Conservation (phyloP, 23 tunicate species). For the Styela clava region DNA sequence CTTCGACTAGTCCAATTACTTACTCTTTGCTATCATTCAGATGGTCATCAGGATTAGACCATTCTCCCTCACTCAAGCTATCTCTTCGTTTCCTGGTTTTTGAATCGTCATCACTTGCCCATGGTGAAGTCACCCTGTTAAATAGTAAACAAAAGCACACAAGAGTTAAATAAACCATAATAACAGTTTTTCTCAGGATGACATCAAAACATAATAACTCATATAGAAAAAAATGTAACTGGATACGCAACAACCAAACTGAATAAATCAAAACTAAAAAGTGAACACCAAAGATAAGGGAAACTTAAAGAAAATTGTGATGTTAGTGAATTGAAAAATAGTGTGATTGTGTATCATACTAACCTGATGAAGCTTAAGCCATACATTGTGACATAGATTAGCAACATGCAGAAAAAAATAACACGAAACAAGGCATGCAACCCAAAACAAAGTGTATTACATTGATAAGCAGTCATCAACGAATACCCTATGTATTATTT, state of each 20-base stretch:
- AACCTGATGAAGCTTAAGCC: neutral
- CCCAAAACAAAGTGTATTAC: neutral
- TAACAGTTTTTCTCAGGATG: no score
- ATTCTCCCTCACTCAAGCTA: neutral
- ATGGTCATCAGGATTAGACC: constrained; percentile 18
- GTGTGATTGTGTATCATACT: neutral
- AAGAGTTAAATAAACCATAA: no score
- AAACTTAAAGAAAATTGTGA: neutral
- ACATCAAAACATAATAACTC: no score
- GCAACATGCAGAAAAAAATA: neutral
- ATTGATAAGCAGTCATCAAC: no score
- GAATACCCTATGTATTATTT: no score
- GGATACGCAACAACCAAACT: neutral
- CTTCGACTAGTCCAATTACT: no score
- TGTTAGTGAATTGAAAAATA: neutral
- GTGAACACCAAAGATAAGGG: neutral
- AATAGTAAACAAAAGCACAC: neutral
- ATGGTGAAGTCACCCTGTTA: constrained; percentile 24
- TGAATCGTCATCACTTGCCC: constrained; percentile 21
- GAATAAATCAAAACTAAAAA: neutral
- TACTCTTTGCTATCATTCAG: constrained; percentile 2
- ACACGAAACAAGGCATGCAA: neutral
- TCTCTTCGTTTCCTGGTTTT: neutral
- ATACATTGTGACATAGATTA: neutral
- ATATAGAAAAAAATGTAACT: no score